Base-by-base conservation (phyloP, 2,888 invertebrate species). In the Acronicta leporina region DNA sequence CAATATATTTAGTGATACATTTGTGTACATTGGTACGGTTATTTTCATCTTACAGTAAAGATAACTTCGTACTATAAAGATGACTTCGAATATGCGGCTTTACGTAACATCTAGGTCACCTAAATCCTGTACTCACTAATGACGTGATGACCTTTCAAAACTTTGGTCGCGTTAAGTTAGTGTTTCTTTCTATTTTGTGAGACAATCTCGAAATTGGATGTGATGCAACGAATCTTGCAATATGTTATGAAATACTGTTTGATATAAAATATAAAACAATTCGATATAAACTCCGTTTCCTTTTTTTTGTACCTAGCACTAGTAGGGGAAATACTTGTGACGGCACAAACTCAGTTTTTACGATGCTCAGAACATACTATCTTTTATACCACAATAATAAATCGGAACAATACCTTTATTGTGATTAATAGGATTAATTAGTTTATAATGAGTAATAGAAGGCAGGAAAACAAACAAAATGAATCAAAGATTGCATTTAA, bases 1-100 rank as follows among this genome's bases (percentile, higher is more conserved):
- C 82, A 81, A 82, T 80, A 79, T 73, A 75, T 75, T 68, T 61
- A 52, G 41, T 66, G 68, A 71, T 79, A 78, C 71, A 73, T 74
- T 73, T 62, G 49, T 66, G 63, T 68, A 63, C 57, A 58, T 38
- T 46, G 2, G 11, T 53, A 46, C 44, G 25, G 27, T 13, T 66
- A 62, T 73, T 63, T 70, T 70, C 38, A 30, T 35, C 11, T 42
- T 49, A 51, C 43, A 60, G 38, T 9, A 45, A 14, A 52, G 6
- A 60, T 42, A 48, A 56, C 49, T 38, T 52, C 25, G 42, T 49
- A 51, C 43, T 57, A 33, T 9, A 45, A 14, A 52, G 6, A 60
- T 42, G 51, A 56, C 49, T 38, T 52, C 25, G 42, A n/a, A n/a
- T 42, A 41, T 52, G 51, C 48, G 20, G 30, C 35, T 50, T 35